Evolutionary conservation across 2,113 vertebrate species (phyloP).

Genomic region (Zootoca vivipara): DNA sequence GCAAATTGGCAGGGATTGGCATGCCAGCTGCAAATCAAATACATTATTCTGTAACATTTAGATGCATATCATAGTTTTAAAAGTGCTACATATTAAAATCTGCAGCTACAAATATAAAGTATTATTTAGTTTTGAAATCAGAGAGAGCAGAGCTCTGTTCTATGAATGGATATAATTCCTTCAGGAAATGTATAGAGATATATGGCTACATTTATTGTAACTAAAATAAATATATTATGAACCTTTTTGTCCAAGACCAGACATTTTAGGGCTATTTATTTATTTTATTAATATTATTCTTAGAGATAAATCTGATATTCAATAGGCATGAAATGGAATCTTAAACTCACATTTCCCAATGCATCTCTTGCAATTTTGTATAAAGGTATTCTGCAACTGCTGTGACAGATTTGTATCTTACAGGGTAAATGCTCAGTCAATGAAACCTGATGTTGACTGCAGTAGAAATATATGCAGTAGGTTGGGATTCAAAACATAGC

Average conservation of each 20-base stretch:
- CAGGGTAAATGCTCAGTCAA: conserved; percentile 44
- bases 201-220: conserved; percentile 12
- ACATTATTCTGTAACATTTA: background rate
- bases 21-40: conserved; percentile 26
- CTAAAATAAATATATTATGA: background rate
- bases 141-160: background rate
- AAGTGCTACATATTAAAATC: background rate
- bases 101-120: conserved; percentile 9
- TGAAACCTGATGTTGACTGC: conserved; percentile 45
- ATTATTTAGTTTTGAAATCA: background rate
- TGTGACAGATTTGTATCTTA: conserved; percentile 54
- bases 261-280: conserved; percentile 27
- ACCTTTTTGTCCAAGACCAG: conserved; percentile 30
- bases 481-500: background rate
- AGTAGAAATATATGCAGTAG: background rate
- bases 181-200: background rate
- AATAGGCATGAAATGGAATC: conserved; percentile 23
- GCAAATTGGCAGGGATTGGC: conserved; percentile 11
- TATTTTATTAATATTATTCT: conserved; percentile 1
- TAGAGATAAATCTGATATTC: conserved; percentile 36
- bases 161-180: background rate
- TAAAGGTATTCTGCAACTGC: conserved; percentile 46
- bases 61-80: background rate
- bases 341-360: conserved; percentile 20
- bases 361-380: conserved; percentile 45